Evolutionary conservation across 2,888 invertebrate species (phyloP), one percentile per base, ranked within the genome.

Genomic region (Slavum lentiscoides): DNA sequence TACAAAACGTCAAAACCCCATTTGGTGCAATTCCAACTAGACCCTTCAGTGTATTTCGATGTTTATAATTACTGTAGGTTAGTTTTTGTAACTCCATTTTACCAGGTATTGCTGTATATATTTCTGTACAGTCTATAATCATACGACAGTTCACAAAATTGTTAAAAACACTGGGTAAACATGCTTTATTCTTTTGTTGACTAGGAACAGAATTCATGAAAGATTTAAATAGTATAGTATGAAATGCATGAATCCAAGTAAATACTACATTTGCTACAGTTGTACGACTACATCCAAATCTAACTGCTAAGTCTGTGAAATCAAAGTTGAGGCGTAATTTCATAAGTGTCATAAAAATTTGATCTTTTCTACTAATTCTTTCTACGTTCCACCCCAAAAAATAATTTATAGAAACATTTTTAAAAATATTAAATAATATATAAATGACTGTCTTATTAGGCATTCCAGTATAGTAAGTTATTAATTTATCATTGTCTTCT

Each of bases 11-110:
- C 8, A 85, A 75, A 8, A 84, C 84, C 4, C 85, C 85, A 83
- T 85, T n/a, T n/a, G 85, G 85, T 55, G 85, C 85, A 76, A n/a
- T 83, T 13, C 84, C 85, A 7, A 85, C 82, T 17, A 85, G 77
- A 21, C 77, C 83, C 82, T 85, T 85, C 61, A 84, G 75, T 2
- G 85, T 85, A 73, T 85, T 84, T 23, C 80, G 64, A 69, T 84
- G 83, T 81, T 85, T 85, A 67, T 84, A 84, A n/a, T 82, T 80
- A 64, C 84, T 84, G 61, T 83, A 84, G 0, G 83, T 84, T 4
- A 66, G 21, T 64, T 77, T 81, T 73, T 84, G 83, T 55, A 72
- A 82, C 43, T 83, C 76, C 81, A 84, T 80, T 53, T 72, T 77
- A 64, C 67, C 66, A 58, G 84, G 83, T 19, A 66, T 62, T 23